Percentiles rank a stretch among this genome's conserved stretches.
These are phyloP conservation scores for Periophthalmus modestus DNA, from an alignment of 2,113 vertebrate species.

Conservation along the genomic window DNA sequence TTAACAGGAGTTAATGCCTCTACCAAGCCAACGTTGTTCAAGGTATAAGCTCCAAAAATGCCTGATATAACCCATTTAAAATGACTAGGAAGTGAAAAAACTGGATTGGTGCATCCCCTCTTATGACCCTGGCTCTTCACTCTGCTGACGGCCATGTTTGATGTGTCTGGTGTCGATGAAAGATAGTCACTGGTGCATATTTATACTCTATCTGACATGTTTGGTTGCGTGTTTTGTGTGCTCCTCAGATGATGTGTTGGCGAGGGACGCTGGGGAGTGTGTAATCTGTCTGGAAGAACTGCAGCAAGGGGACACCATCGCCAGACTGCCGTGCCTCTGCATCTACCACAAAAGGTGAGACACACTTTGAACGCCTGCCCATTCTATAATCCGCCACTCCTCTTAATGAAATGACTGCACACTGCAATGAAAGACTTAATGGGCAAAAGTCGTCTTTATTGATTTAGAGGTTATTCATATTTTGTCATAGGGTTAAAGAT, in stretches of 20 bases:
- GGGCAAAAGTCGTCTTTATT: conserved; percentile 11
- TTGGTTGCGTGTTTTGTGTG: not conserved
- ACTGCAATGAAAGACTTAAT: conserved; percentile 22
- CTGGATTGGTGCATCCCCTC: too few species aligned
- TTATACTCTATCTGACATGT: not conserved
- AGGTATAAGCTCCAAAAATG: too few species aligned
- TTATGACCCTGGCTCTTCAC: conserved; percentile 23
- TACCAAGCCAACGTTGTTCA: too few species aligned
- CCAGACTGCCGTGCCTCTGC: conserved; percentile 99
- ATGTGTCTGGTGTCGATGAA: conserved; percentile 43
- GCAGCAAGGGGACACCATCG: conserved; percentile 97
- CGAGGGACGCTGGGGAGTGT: conserved; percentile 95
- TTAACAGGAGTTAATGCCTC: too few species aligned
- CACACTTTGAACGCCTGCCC: conserved; percentile 32
- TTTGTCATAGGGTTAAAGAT: not conserved
- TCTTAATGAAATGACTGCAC: conserved; percentile 47
- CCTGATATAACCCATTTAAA: too few species aligned
- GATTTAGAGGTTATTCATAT: conserved; percentile 20
- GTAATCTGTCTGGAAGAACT: conserved; percentile 99
- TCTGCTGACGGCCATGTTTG: conserved; percentile 15
- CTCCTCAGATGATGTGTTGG: conserved; percentile 92
- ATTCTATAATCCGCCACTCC: conserved; percentile 41
- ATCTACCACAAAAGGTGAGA: conserved; percentile 98
- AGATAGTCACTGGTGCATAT: conserved; percentile 17
- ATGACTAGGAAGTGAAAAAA: too few species aligned